A percentile compares a stretch with the other conserved stretches of the same genome.
phyloP scores from a whole-genome alignment of 2,797 vertebrate species.

The Aplochiton taeniatus region DNA sequence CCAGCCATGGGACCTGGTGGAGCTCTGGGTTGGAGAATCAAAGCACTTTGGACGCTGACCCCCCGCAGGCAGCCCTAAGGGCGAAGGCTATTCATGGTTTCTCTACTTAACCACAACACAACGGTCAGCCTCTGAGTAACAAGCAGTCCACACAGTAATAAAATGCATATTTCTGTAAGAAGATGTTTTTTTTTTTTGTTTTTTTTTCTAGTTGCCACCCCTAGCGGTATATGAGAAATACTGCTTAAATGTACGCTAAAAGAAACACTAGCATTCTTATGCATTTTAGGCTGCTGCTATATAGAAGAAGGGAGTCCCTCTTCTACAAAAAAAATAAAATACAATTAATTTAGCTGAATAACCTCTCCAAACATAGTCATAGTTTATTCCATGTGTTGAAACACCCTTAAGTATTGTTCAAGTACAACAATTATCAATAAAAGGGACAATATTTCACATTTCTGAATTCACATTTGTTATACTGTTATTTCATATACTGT shows the following conservation, averaged over 20 bases:
- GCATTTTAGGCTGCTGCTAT: conserved; percentile 41
- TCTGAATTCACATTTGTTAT: conserved; percentile 81
- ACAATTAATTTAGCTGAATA: conserved; percentile 65
- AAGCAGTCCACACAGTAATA: conserved; percentile 43
- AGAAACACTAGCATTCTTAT: conserved; percentile 62
- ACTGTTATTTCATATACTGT: conserved; percentile 73
- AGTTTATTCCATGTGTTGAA: conserved; percentile 78
- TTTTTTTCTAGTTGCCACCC: conserved; percentile 9
- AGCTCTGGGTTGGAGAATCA: conserved; percentile 58
- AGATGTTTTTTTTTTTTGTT: conserved; percentile 33
- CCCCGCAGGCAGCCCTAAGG: conserved; percentile 62
- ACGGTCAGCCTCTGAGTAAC: conserved; percentile 45
- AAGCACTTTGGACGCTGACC: conserved; percentile 70
- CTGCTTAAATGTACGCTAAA: conserved; percentile 55
- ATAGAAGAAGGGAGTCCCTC: conserved; percentile 48
- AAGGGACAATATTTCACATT: conserved; percentile 81
- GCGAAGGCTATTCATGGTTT: conserved; percentile 66
- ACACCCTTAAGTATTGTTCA: conserved; percentile 79
- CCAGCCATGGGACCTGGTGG: conserved; percentile 45
- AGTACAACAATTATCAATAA: conserved; percentile 82
- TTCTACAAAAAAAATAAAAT: conserved; percentile 56
- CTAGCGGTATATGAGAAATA: conserved; percentile 38
- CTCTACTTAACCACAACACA: conserved; percentile 60
- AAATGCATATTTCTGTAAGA: conserved; percentile 49
- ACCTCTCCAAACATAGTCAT: conserved; percentile 64